Base-by-base conservation (phyloP, 2,888 invertebrate genomes). In the Cheilosia vernalis region DNA sequence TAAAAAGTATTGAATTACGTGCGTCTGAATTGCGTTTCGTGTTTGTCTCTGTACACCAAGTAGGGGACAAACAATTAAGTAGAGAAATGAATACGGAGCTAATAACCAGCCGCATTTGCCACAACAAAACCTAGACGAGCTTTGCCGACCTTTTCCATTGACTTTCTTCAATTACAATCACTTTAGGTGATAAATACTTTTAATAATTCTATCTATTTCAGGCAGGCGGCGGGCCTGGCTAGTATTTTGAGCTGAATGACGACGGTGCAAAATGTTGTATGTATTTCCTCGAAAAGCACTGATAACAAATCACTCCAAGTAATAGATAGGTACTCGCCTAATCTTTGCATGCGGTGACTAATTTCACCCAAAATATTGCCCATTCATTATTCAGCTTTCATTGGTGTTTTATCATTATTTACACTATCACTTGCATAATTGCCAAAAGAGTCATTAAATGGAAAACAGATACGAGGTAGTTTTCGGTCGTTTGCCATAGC, bases 1-100 rank as follows among this genome's bases (percentile, higher is more conserved):
- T 84, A 49, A 56, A 79, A 53, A 63, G 53, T 76, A 70, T 70
- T 47, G 21, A 69, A 74, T 84, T 84, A 79, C 74, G 83, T 69
- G 69, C 13, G 21, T 10, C 53, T 64, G 47, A 64, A 47, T 74
- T 69, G 53, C 64, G 49, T 49, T 55, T 27, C 27, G 24, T 58
- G 44, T 27, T 56, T 19, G 53, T 53, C 19, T 15, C 40, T n/a
- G 42, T 15, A 49, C 42, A 19, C 9, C 33, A 51, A 19, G 42
- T 44, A 51, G 33, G 40, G n/a, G 7, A 40, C 58, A 7, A 66
- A 17, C 70, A 72, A 66, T 82, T 72, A 77, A 66, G 24, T 53
- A 19, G 42, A 17, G 30, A 56, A 74, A 56, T 47, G 63, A 5
- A 10, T 64, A 74, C 33, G 24, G 37, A 58, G 67, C 55, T 73